phyloP scores from a whole-genome alignment of 2,888 invertebrate genomes.

The Platycheirus rosarum region DNA sequence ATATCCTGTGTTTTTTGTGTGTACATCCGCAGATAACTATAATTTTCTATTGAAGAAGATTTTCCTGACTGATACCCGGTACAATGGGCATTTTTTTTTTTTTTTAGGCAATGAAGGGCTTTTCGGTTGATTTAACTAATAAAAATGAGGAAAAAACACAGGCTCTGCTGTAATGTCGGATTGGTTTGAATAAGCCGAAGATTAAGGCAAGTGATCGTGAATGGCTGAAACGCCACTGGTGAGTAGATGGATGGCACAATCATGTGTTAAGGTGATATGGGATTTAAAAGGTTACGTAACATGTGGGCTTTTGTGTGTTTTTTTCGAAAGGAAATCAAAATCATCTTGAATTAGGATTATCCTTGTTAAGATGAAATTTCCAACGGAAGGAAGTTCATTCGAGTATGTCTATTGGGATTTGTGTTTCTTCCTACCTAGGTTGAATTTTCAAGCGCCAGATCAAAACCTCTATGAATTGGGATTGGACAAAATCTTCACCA shows the following conservation, averaged over 20 bases:
- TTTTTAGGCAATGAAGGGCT: slow-evolving; percentile 46
- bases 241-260: slow-evolving; percentile 24
- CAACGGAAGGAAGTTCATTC: slow-evolving; percentile 56
- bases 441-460: too few species aligned
- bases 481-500: too few species aligned
- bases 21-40: slow-evolving; percentile 38
- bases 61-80: slow-evolving; percentile 52
- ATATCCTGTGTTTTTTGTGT: slow-evolving; percentile 50
- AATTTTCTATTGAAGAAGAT: slow-evolving; percentile 30
- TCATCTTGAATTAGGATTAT: slow-evolving; percentile 71
- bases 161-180: slow-evolving; percentile 33
- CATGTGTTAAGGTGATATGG: slow-evolving; percentile 70
- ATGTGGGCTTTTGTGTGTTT: slow-evolving; percentile 48
- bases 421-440: too few species aligned
- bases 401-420: neutral
- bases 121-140: slow-evolving; percentile 68
- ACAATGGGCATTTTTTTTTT: slow-evolving; percentile 36
- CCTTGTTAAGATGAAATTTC: slow-evolving; percentile 11
- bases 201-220: slow-evolving; percentile 65
- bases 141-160: slow-evolving; percentile 10
- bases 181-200: slow-evolving; percentile 54
- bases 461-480: too few species aligned
- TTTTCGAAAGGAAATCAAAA: slow-evolving; percentile 43
- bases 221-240: slow-evolving; percentile 26
- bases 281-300: slow-evolving; percentile 55